Base-by-base conservation (phyloP, 2,113 vertebrate genomes). In the Macrotis lagotis region DNA sequence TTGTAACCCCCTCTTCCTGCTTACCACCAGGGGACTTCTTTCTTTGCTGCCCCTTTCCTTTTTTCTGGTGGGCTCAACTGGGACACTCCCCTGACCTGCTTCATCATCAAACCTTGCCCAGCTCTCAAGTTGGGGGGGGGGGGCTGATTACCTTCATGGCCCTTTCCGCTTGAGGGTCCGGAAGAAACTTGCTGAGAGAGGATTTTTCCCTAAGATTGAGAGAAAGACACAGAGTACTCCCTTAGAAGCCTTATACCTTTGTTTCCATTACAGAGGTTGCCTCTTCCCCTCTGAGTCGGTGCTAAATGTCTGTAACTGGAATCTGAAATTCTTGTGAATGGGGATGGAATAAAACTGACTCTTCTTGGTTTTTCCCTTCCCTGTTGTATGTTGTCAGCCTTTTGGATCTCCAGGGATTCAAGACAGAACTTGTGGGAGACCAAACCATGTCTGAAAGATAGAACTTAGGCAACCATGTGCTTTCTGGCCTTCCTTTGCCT, bases 291-390 rank as follows among this genome's bases (percentile, higher is more conserved):
- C 0, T 9, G 66, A 91, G 95, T 97, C n/a, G 98, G 98, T 98
- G 98, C 98, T 98, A 98, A 97, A 94, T 24, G n/a, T 92, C 66
- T 91, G 93, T 53, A 83, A 94, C 98, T 0, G 7, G 94, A 93
- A 50, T 93, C 14, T 47, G 91, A 92, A 48, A 83, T 91, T 93
- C 9, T 12, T 92, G 92, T 83, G 19, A 95, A 28, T n/a, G 89
- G 50, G 91, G 92, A 28, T 91, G 0, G 91, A 90, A 2, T 6
- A 83, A n/a, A 83, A 44, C 66, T 37, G 16, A 5, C 59, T 16
- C 66, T 66, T 28, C 53, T 91, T 25, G 59, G 19, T 49, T 48
- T 6, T 24, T 10, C n/a, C n/a, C 66, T 31, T 50, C 47, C 4
- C 89, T 48, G 4, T 50, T 50, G 89, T 48, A 1, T 89, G 50